These are phyloP conservation scores for Brachirus orientalis DNA, from an alignment of 2,113 vertebrate species.

Conservation along the genomic window DNA sequence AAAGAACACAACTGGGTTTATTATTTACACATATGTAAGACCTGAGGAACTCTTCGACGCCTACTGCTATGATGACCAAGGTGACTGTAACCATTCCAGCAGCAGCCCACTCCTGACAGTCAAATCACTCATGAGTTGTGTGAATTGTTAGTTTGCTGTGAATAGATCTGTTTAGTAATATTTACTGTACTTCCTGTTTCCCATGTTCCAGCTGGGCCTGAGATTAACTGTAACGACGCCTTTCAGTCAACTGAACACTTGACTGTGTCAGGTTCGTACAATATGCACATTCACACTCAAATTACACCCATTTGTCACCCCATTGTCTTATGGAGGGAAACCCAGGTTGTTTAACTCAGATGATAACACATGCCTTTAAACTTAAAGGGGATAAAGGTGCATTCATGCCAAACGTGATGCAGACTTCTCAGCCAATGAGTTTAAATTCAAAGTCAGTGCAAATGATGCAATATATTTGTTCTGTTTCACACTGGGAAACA, in stretches of 20 bases:
- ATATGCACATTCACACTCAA: background rate
- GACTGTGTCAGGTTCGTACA: conserved; percentile 41
- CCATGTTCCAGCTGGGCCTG: conserved; percentile 20
- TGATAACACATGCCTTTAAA: too few species aligned
- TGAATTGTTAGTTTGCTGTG: background rate
- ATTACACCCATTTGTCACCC: background rate
- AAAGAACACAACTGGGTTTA: conserved; percentile 82
- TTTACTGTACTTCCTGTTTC: conserved; percentile 14
- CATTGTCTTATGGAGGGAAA: too few species aligned
- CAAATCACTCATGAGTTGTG: background rate
- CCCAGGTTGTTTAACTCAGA: too few species aligned
- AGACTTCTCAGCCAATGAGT: too few species aligned
- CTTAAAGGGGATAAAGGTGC: too few species aligned
- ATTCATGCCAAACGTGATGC: too few species aligned
- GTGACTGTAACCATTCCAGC: conserved; percentile 69
- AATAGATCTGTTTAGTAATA: background rate
- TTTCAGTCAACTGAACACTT: rapidly evolving
- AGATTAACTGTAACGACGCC: rapidly evolving
- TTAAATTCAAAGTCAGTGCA: too few species aligned
- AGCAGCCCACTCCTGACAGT: background rate
- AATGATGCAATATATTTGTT: too few species aligned
- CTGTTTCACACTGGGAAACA: too few species aligned
- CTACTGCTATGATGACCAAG: conserved; percentile 87
- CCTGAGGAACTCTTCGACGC: conserved; percentile 75
- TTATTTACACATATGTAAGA: background rate